phyloP scores from a whole-genome alignment of 2,888 invertebrate genomes.

The Smittia sp. region DNA sequence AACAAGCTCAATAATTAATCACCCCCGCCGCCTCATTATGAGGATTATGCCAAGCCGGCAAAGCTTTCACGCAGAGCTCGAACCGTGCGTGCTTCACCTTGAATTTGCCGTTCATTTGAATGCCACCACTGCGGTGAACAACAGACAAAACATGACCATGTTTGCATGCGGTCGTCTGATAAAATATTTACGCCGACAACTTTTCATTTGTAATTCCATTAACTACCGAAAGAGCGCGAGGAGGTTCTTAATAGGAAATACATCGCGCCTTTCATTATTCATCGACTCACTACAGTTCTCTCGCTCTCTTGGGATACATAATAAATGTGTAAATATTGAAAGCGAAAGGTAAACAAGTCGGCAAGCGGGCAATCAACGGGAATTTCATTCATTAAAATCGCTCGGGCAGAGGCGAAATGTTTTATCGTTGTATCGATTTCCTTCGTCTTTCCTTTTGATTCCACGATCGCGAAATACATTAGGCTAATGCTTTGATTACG shows the following conservation, averaged over 20 bases:
- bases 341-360: conserved; percentile 9
- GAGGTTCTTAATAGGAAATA: background rate
- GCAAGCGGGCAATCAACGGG: background rate
- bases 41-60: background rate
- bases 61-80: background rate
- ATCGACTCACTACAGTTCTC: background rate
- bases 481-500: background rate
- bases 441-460: background rate
- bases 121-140: background rate
- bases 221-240: background rate
- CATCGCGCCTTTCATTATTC: background rate
- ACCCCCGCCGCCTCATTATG: background rate
- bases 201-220: conserved; percentile 23
- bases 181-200: background rate
- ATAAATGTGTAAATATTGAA: conserved; percentile 24
- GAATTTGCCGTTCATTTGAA: background rate
- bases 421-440: background rate
- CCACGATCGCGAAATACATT: background rate
- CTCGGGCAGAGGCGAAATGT: background rate
- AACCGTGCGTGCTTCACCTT: background rate
- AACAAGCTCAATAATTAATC: background rate
- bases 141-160: background rate
- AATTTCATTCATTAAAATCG: conserved; percentile 7
- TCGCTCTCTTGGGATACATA: background rate
- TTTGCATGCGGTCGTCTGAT: background rate